Percentiles rank a stretch among this genome's conserved stretches.
phyloP scores from a whole-genome alignment of 2,888 invertebrate genomes.

The Chaetoderma sp. region DNA sequence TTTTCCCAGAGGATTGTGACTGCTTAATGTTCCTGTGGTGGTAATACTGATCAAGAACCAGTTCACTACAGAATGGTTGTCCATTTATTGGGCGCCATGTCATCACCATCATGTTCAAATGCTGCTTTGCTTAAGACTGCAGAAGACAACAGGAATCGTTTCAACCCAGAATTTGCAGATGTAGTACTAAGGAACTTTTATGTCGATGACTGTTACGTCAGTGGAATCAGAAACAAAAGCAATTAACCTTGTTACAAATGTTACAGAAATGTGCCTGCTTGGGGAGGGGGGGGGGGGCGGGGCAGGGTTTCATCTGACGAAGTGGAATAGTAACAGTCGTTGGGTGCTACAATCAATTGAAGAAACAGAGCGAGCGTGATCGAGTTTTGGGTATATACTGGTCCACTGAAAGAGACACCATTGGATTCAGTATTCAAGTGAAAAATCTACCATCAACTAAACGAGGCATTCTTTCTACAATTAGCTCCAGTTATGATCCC shows the following conservation, averaged over 20 bases:
- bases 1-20: constrained; percentile 21
- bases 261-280: too few species aligned
- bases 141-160: constrained; percentile 10
- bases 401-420: constrained; percentile 27
- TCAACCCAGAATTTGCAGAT: constrained; percentile 14
- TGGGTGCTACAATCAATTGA: too few species aligned
- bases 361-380: too few species aligned
- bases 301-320: too few species aligned
- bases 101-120: constrained; percentile 30
- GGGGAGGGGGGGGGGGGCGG: too few species aligned
- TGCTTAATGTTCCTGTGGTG: constrained; percentile 35
- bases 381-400: constrained; percentile 35
- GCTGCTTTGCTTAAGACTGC: constrained; percentile 30
- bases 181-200: constrained; percentile 26
- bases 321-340: too few species aligned
- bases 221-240: neutral
- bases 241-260: too few species aligned
- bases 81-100: constrained; percentile 32
- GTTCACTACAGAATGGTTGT: constrained; percentile 14
- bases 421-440: constrained; percentile 30
- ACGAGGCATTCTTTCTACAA: constrained; percentile 31
- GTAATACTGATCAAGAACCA: constrained; percentile 4
- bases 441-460: constrained; percentile 32
- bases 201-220: constrained; percentile 18
- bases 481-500: constrained; percentile 39